phyloP scores from a whole-genome alignment of 2,113 vertebrate species.

The Meleagris gallopavo region DNA sequence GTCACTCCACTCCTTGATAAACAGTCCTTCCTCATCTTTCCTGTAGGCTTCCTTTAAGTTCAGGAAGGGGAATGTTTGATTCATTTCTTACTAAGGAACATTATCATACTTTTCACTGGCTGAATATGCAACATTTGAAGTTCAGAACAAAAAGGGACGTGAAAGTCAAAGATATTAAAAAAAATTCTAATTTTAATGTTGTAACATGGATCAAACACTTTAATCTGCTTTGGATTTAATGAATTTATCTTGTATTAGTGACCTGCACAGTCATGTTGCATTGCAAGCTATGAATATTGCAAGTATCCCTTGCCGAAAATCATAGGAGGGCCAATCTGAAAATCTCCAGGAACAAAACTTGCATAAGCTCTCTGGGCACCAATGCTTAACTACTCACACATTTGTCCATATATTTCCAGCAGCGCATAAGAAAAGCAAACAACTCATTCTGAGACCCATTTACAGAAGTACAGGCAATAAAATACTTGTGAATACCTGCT shows the following conservation, averaged over 20 bases:
- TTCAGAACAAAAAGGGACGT: neutral
- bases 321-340: neutral
- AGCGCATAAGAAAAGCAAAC: neutral
- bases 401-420: neutral
- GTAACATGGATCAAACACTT: neutral
- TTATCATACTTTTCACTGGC: neutral
- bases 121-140: neutral
- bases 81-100: neutral
- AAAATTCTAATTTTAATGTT: neutral
- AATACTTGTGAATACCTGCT: neutral
- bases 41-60: neutral
- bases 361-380: accelerated
- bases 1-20: neutral
- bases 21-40: neutral
- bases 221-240: neutral
- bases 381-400: neutral
- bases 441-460: neutral
- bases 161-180: neutral
- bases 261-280: neutral
- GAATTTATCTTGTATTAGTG: neutral
- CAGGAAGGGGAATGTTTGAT: neutral
- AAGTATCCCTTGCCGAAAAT: neutral
- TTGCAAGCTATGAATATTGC: neutral
- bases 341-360: neutral
- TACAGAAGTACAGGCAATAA: neutral